phyloP scores from a whole-genome alignment of 2,113 vertebrate species.

The Xiphorhynchus elegans region DNA sequence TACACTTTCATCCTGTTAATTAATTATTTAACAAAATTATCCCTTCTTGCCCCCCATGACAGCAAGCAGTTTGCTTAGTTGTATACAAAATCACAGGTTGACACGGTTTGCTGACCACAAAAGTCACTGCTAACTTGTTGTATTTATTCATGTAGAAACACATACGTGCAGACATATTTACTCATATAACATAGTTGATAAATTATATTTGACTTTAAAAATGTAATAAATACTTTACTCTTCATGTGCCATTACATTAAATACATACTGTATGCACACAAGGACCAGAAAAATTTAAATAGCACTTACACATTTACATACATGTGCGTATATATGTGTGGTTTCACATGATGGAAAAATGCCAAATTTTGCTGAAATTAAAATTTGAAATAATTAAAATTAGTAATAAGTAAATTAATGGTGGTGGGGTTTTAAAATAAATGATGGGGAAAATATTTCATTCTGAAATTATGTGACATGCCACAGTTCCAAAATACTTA shows the following conservation, averaged over 20 bases:
- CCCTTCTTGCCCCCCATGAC: not conserved
- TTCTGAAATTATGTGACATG: not conserved
- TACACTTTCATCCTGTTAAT: slow-evolving; percentile 42
- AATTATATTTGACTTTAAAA: not conserved
- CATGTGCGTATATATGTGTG: not conserved
- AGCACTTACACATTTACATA: not conserved
- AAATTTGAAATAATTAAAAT: not conserved
- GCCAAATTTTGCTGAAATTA: not conserved
- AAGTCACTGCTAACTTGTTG: not conserved
- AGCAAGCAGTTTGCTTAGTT: not conserved
- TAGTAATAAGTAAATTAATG: not conserved
- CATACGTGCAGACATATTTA: not conserved
- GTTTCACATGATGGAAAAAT: not conserved
- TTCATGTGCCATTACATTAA: not conserved
- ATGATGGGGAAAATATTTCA: not conserved
- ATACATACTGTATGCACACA: not conserved
- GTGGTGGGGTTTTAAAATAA: not conserved
- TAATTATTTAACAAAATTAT: slow-evolving; percentile 56
- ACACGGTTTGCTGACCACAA: not conserved
- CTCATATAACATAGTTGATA: not conserved
- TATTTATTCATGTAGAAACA: not conserved
- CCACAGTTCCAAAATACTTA: not conserved
- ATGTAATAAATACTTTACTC: not conserved
- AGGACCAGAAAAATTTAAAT: not conserved
- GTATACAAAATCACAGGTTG: not conserved